Evolutionary conservation across 1,140 invertebrate genomes (phyloP).

Genomic region (Mercenaria mercenaria): DNA sequence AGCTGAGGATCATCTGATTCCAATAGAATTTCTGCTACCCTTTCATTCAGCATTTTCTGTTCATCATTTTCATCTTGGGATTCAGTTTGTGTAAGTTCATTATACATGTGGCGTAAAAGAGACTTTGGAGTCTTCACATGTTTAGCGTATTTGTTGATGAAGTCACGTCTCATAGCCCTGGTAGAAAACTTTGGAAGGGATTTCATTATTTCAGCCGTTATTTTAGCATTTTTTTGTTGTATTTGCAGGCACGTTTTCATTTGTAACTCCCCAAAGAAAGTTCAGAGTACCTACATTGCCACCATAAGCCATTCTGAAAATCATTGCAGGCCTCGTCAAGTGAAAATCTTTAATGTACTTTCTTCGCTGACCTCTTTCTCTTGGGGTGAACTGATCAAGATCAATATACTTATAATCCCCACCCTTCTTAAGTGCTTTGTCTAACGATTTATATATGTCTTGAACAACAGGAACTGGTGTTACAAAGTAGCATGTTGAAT

Average conservation of each 20-base stretch:
- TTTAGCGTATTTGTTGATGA: slow-evolving; percentile 34
- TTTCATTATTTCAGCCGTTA: neutral
- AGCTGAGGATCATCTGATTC: neutral
- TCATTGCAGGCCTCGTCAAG: too few relatives aligned
- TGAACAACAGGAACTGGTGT: neutral
- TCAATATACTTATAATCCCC: too few relatives aligned
- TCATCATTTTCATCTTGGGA: neutral
- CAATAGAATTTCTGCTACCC: neutral
- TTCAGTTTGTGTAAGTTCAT: slow-evolving; percentile 28
- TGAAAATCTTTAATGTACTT: slow-evolving; percentile 32
- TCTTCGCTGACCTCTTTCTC: too few relatives aligned
- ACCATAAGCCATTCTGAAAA: too few relatives aligned
- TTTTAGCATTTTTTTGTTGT: slow-evolving; percentile 3
- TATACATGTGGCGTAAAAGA: slow-evolving; percentile 57
- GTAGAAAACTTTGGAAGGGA: slow-evolving; percentile 62
- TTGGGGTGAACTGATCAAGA: too few relatives aligned
- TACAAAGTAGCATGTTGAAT: neutral
- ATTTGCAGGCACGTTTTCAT: neutral
- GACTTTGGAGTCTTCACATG: slow-evolving; percentile 40
- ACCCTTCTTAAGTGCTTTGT: too few relatives aligned
- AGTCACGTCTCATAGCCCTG: slow-evolving; percentile 52
- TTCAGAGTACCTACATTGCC: too few relatives aligned
- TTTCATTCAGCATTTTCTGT: too few relatives aligned
- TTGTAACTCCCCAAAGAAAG: slow-evolving; percentile 54
- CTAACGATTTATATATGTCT: too few relatives aligned